A percentile compares a stretch with the other conserved stretches of the same genome.
Conservation (phyloP, 2,113 vertebrate species). For the Rhabdornis inornatus region DNA sequence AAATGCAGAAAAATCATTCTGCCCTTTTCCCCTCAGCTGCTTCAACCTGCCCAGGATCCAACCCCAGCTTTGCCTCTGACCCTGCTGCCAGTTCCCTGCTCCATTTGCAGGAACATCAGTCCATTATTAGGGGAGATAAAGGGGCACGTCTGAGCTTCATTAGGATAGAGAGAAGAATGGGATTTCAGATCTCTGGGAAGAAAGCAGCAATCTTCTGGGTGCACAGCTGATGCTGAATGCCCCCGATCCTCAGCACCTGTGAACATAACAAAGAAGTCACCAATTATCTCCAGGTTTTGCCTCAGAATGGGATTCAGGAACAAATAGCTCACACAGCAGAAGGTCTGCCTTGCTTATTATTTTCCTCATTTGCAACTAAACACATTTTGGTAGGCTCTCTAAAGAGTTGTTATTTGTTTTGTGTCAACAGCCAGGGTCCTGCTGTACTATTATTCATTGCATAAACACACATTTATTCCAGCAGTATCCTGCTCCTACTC, state of each 20-base stretch:
- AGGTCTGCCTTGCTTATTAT: conserved; percentile 23
- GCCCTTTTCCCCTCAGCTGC: conserved; percentile 59
- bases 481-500: not conserved
- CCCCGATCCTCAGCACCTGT: conserved; percentile 71
- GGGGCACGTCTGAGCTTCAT: conserved; percentile 54
- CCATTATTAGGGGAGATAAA: conserved; percentile 72
- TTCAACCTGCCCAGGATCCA: conserved; percentile 75
- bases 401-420: not conserved
- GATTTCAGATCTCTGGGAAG: conserved; percentile 67
- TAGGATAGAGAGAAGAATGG: conserved; percentile 62
- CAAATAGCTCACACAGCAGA: not conserved
- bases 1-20: not conserved
- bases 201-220: conserved; percentile 65
- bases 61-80: conserved; percentile 72
- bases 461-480: not conserved
- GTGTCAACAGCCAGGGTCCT: not conserved
- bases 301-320: not conserved
- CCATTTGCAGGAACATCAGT: conserved; percentile 69
- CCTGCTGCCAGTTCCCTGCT: conserved; percentile 44
- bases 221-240: conserved; percentile 68
- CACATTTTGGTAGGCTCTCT: not conserved
- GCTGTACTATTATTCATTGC: not conserved
- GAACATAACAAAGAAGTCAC: conserved; percentile 11
- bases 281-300: not conserved
- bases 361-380: conserved; percentile 20